phyloP scores from a whole-genome alignment of 2,113 vertebrate genomes.

The Piprites chloris region DNA sequence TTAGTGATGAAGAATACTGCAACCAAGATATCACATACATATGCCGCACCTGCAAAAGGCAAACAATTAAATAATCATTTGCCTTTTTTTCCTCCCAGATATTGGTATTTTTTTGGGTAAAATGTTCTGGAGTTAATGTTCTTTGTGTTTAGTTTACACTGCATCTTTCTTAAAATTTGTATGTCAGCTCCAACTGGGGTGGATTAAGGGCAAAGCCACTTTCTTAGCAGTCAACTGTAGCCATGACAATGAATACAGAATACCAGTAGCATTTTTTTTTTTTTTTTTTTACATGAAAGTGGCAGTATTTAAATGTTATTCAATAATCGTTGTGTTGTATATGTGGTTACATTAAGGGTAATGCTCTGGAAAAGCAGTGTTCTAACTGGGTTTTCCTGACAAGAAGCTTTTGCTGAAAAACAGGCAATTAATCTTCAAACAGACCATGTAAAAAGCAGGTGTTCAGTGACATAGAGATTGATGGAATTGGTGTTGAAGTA shows the following conservation, averaged over 20 bases:
- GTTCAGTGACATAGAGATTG: neutral
- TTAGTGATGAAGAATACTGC: neutral
- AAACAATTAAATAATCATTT: neutral
- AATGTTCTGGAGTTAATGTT: neutral
- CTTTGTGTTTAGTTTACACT: neutral
- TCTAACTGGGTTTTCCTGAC: neutral
- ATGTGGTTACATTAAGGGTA: slow-evolving; percentile 6
- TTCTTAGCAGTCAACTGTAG: neutral
- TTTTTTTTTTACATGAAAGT: neutral
- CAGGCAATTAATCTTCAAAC: slow-evolving; percentile 46
- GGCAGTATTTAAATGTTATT: neutral
- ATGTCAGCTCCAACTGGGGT: neutral
- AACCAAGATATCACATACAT: neutral
- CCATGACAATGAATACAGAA: neutral
- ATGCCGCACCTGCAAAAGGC: neutral
- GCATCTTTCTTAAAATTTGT: neutral
- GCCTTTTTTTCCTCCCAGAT: neutral
- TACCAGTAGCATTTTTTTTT: neutral
- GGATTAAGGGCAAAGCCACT: neutral
- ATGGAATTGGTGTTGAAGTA: neutral
- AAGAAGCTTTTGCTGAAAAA: neutral
- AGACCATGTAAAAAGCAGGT: slow-evolving; percentile 22
- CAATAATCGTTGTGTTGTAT: neutral
- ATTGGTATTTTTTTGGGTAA: neutral
- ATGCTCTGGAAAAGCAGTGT: neutral